Evolutionary conservation across 2,888 invertebrate species (phyloP).

Genomic region (Polydrusus cervinus): DNA sequence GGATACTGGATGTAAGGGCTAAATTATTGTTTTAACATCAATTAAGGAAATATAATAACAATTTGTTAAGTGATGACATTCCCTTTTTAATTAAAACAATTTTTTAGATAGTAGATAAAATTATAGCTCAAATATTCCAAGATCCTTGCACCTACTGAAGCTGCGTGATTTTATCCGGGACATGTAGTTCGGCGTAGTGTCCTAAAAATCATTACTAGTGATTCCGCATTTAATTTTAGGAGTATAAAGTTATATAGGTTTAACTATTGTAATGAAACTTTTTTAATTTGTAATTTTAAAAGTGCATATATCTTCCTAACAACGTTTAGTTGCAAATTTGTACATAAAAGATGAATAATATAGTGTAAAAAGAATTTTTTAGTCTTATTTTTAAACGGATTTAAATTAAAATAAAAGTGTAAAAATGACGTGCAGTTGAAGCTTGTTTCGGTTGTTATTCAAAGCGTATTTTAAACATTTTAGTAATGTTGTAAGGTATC

Average conservation of each 20-base stretch:
- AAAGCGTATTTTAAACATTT: slow-evolving; percentile 28
- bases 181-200: not conserved
- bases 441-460: slow-evolving; percentile 55
- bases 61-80: too few relatives aligned
- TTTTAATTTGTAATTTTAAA: slow-evolving; percentile 32
- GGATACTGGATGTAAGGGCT: too few relatives aligned
- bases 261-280: slow-evolving; percentile 44
- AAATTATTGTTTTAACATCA: too few relatives aligned
- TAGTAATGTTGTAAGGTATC: slow-evolving; percentile 1
- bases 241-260: slow-evolving; percentile 17
- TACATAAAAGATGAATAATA: slow-evolving; percentile 48
- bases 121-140: too few relatives aligned
- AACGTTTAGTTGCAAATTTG: slow-evolving; percentile 52
- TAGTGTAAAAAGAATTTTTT: slow-evolving; percentile 49
- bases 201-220: slow-evolving; percentile 39
- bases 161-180: not conserved
- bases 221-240: slow-evolving; percentile 51
- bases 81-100: too few relatives aligned
- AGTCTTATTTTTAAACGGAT: slow-evolving; percentile 51
- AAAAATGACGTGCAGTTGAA: slow-evolving; percentile 64
- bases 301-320: slow-evolving; percentile 47
- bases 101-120: too few relatives aligned
- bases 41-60: too few relatives aligned
- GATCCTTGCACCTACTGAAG: not conserved
- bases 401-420: slow-evolving; percentile 56